A percentile compares a stretch with the other conserved stretches of the same genome.
Conservation (phyloP, 2,113 vertebrate species). For the Spea multiplicata region DNA sequence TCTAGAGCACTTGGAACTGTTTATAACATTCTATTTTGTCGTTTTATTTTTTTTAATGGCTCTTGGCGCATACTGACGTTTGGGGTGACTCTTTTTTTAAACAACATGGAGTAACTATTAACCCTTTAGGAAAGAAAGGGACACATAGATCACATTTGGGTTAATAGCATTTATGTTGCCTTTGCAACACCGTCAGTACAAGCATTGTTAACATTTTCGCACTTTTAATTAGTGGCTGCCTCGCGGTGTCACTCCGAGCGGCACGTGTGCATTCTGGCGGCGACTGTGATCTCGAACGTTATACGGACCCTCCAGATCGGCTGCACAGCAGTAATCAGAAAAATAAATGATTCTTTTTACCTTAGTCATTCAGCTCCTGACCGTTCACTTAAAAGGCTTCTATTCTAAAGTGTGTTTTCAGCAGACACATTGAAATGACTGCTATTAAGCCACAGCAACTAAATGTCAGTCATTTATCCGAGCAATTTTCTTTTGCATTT, state of each 20-base stretch:
- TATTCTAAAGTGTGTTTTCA: conserved; percentile 12
- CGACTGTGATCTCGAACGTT: background rate
- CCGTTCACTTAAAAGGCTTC: conserved; percentile 28
- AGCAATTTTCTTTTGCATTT: conserved; percentile 35
- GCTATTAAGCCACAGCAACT: conserved; percentile 30
- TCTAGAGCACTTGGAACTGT: too few relatives aligned
- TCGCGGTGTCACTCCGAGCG: background rate
- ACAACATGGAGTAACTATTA: too few relatives aligned
- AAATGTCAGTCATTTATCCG: conserved; percentile 42
- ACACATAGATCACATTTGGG: background rate
- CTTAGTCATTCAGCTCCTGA: conserved; percentile 39
- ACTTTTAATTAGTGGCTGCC: conserved; percentile 7
- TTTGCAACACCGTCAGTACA: background rate
- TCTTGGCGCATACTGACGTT: too few relatives aligned
- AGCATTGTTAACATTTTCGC: background rate
- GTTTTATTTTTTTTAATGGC: too few relatives aligned
- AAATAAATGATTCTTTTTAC: conserved; percentile 46
- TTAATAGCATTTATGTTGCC: conserved; percentile 4
- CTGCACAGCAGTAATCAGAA: conserved; percentile 19
- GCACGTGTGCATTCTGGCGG: background rate
- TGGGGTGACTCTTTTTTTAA: too few relatives aligned
- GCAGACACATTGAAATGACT: conserved; percentile 33
- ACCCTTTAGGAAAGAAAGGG: too few relatives aligned
- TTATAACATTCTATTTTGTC: too few relatives aligned
- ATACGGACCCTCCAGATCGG: background rate